Evolutionary conservation across 2,888 invertebrate species (phyloP).

Genomic region (Oxytorus armatus): DNA sequence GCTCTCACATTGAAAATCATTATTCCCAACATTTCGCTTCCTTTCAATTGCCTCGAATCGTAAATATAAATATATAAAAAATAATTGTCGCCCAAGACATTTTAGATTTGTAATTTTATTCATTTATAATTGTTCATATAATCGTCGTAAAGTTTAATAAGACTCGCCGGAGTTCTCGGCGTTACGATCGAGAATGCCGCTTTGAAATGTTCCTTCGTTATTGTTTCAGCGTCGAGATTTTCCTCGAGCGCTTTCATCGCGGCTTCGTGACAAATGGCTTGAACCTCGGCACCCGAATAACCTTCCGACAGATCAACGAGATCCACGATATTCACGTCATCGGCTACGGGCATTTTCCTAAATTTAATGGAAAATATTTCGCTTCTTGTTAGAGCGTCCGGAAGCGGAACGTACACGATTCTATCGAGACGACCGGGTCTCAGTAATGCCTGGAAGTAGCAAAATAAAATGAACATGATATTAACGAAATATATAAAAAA

Average conservation of each 20-base stretch:
- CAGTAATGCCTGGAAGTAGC: conserved; percentile 89
- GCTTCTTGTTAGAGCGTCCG: conserved; percentile 91
- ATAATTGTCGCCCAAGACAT: no score
- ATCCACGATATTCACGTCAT: conserved; percentile 88
- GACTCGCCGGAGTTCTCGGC: conserved; percentile 90
- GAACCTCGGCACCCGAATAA: conserved; percentile 97
- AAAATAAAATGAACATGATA: no score
- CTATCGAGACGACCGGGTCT: conserved; percentile 96
- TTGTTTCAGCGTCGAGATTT: conserved; percentile 87
- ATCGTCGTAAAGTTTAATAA: conserved; percentile 90
- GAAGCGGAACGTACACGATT: conserved; percentile 96
- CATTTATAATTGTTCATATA: conserved; percentile 84
- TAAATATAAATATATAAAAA: no score
- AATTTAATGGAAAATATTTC: conserved; percentile 94
- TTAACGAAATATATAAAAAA: neutral
- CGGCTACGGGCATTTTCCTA: conserved; percentile 89
- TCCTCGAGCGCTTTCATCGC: conserved; percentile 94
- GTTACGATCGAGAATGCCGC: conserved; percentile 89
- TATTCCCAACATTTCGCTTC: no score
- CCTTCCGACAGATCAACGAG: conserved; percentile 90
- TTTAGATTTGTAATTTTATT: conserved; percentile 18
- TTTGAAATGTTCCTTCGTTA: conserved; percentile 90
- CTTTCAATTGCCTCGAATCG: no score
- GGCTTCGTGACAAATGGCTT: conserved; percentile 96
- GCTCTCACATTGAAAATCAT: no score